These are phyloP conservation scores for Oligia strigilis DNA, from an alignment of 2,888 invertebrate species.

Conservation along the genomic window DNA sequence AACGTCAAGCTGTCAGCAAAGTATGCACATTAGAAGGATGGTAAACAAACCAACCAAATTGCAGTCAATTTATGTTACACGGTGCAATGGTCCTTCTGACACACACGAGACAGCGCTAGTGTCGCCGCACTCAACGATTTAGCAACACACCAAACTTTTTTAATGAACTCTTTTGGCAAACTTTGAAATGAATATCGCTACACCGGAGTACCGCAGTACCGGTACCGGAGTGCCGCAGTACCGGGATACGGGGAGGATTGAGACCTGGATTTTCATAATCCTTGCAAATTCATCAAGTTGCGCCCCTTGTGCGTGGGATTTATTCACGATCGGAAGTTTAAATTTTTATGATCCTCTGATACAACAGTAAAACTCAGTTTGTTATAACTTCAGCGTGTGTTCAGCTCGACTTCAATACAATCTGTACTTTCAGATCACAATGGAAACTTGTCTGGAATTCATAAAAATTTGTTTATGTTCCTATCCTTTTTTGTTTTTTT, in stretches of 20 bases:
- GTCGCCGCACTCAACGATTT: slow-evolving; percentile 32
- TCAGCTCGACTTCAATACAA: slow-evolving; percentile 1
- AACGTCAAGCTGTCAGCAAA: neutral
- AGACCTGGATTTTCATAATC: slow-evolving; percentile 60
- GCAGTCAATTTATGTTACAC: neutral
- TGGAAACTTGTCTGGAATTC: slow-evolving; percentile 9
- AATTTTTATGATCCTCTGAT: slow-evolving; percentile 60
- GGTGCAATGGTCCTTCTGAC: slow-evolving; percentile 17
- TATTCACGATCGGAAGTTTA: slow-evolving; percentile 55
- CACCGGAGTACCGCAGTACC: slow-evolving; percentile 3
- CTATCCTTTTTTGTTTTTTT: neutral
- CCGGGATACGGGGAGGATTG: slow-evolving; percentile 22
- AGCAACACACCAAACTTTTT: slow-evolving; percentile 62
- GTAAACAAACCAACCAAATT: neutral
- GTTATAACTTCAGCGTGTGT: slow-evolving; percentile 31
- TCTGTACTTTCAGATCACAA: slow-evolving; percentile 12
- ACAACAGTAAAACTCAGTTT: slow-evolving; percentile 33
- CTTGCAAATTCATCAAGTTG: slow-evolving; percentile 56
- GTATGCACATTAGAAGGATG: neutral
- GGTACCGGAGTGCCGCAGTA: neutral
- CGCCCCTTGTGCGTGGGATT: slow-evolving; percentile 48
- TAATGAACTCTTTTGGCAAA: slow-evolving; percentile 64
- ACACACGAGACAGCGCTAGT: neutral
- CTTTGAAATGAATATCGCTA: slow-evolving; percentile 48
- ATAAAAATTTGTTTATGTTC: neutral